Conservation (phyloP, 92 coral and sea anemone species). For the Porites lobata region DNA sequence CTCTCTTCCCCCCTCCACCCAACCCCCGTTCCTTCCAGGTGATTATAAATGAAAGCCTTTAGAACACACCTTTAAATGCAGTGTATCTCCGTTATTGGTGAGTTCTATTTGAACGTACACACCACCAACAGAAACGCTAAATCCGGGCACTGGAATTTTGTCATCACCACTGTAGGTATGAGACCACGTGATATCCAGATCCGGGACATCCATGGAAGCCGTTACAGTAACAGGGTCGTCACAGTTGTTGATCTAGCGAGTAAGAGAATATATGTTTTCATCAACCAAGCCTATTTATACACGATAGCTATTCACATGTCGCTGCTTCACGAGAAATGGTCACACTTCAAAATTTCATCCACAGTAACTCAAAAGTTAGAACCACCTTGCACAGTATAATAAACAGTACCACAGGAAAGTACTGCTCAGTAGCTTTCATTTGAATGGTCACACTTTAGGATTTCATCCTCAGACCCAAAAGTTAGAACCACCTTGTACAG, state of each 20-base stretch:
- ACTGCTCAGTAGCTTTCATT: too few species aligned
- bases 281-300: background rate
- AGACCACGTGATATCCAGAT: constrained; percentile 71
- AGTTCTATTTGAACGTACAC: constrained; percentile 62
- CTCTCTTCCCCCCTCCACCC: too few species aligned
- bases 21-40: too few species aligned
- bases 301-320: background rate
- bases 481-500: constrained; percentile 5
- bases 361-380: too few species aligned
- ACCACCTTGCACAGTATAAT: too few species aligned
- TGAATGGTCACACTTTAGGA: too few species aligned
- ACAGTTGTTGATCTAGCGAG: constrained; percentile 63
- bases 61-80: constrained; percentile 51
- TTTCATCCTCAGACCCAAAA: background rate
- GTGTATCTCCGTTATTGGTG: constrained; percentile 18
- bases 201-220: constrained; percentile 72
- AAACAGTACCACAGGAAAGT: too few species aligned
- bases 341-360: too few species aligned
- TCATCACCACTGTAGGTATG: constrained; percentile 64
- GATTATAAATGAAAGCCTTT: too few species aligned
- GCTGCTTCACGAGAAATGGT: background rate
- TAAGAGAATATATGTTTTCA: background rate
- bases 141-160: constrained; percentile 70
- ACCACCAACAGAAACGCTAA: constrained; percentile 41
- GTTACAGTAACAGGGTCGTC: constrained; percentile 74